Base-by-base conservation (phyloP, 1,140 invertebrate species). In the Tribolium castaneum region DNA sequence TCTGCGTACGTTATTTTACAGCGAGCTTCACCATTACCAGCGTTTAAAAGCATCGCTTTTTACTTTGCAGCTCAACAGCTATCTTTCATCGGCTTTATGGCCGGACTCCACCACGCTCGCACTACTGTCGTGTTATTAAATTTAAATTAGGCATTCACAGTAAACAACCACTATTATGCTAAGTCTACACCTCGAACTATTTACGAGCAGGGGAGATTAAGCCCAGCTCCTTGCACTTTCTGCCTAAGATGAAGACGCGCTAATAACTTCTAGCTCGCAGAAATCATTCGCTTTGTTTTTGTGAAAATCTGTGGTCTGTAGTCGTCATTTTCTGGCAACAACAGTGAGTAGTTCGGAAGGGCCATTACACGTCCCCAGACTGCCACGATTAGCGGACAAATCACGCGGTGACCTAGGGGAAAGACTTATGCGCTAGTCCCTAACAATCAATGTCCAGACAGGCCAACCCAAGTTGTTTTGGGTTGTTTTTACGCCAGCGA, bases 351-450 rank as follows among this genome's bases (percentile, higher is more conserved):
- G 59, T 34, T 66, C 59, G 59, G 59, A 66, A 35, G 77, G 78
- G 50, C 76, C 75, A 81, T 83, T 82, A 82, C 76, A 70, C 54
- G 82, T 83, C 83, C 82, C 82, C 80, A 80, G 81, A 80, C 80
- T 54, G 74, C 70, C 66, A 79, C 81, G 83, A 85, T 85, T 85
- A 85, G 83, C 80, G 82, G 81, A 84, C 84, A 83, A 84, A 85
- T 84, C 82, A 82, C 82, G 82, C 76, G 78, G 81, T 76, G 66
- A 70, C 50, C 77, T 66, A 59, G 49, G 76, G 78, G 77, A 75
- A 82, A 84, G 83, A 84, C 82, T 83, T 84, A 84, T 84, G 83
- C 74, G 73, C 78, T 79, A 79, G 82, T 84, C 78, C 81, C 54
- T 75, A 75, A 80, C 82, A 85, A 85, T 85, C 83, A 84, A 83